Conservation (phyloP, 2,113 vertebrate genomes). For the Tragelaphus buxtoni region DNA sequence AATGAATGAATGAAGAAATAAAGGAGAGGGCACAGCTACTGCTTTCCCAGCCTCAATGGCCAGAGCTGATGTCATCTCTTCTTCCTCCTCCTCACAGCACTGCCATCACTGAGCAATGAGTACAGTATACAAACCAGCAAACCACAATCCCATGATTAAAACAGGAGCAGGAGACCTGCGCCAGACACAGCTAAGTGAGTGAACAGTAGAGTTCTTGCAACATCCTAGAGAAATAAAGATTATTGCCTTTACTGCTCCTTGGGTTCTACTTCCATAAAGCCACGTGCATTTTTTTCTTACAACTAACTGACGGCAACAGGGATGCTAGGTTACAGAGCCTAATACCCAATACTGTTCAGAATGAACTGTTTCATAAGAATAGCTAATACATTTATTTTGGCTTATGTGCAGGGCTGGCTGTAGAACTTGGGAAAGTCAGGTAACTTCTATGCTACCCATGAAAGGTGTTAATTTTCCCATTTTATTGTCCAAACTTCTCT, state of each 20-base stretch:
- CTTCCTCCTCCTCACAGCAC: background rate
- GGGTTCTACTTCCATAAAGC: background rate
- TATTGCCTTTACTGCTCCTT: background rate
- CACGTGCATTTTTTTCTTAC: background rate
- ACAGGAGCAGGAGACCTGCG: background rate
- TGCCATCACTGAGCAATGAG: background rate
- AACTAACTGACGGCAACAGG: background rate
- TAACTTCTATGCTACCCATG: background rate
- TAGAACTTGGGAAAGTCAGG: background rate
- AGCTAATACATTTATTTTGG: background rate
- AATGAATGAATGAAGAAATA: background rate
- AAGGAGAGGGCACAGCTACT: background rate
- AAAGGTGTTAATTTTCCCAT: slow-evolving; percentile 24
- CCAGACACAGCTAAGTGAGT: background rate
- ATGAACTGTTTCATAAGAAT: background rate
- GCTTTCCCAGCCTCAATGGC: background rate
- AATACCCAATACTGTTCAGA: background rate
- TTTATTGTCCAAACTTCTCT: slow-evolving; percentile 1
- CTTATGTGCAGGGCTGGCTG: background rate
- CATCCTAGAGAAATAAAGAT: background rate
- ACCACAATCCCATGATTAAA: background rate
- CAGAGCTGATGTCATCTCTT: background rate
- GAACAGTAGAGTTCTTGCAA: background rate
- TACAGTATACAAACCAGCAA: background rate
- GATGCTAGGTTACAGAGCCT: background rate